Evolutionary conservation across 2,797 vertebrate species (phyloP).

Genomic region (Capromys pilorides): DNA sequence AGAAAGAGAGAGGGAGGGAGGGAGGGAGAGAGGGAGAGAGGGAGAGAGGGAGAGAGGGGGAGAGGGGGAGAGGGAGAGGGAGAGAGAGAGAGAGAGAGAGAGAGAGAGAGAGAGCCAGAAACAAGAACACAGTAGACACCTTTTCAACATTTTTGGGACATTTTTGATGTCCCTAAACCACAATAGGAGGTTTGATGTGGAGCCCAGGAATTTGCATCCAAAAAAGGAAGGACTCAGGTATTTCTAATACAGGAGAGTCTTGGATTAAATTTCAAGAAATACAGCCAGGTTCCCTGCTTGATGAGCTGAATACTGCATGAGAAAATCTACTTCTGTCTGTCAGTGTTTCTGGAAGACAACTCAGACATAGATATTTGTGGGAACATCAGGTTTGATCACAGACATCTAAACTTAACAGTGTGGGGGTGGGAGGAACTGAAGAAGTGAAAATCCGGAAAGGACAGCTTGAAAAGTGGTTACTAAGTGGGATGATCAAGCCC

Average conservation of each 20-base stretch:
- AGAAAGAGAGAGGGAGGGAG: neutral
- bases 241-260: neutral
- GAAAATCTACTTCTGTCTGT: neutral
- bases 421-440: neutral
- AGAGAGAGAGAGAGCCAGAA: neutral
- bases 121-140: neutral
- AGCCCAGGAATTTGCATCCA: neutral
- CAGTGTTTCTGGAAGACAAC: neutral
- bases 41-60: neutral
- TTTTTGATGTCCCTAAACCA: neutral
- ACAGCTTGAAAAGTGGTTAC: neutral
- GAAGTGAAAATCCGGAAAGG: neutral
- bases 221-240: neutral
- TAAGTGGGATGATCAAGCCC: neutral
- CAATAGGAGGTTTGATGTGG: neutral
- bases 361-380: neutral
- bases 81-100: neutral
- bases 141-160: neutral
- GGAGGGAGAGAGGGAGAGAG: too few relatives aligned
- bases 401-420: neutral
- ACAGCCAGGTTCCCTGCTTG: neutral
- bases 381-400: neutral
- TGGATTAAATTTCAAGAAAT: constrained; percentile 6
- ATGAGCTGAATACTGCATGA: neutral
- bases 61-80: too few relatives aligned